These are phyloP conservation scores for Vandiemenella viatica DNA, from an alignment of 2,888 invertebrate genomes.

Conservation along the genomic window DNA sequence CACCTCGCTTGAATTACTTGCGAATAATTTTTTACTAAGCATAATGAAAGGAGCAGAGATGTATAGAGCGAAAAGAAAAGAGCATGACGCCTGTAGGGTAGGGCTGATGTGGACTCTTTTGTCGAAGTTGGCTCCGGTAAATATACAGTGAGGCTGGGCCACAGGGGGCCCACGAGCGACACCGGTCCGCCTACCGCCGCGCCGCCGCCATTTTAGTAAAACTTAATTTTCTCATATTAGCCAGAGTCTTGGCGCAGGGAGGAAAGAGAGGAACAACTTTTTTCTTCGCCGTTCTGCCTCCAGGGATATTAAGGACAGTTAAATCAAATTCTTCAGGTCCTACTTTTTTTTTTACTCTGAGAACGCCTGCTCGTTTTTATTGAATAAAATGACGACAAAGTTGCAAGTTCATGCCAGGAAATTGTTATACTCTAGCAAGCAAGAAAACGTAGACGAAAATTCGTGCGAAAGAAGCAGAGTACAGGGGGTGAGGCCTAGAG, in stretches of 20 bases:
- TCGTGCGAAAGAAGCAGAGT: background rate
- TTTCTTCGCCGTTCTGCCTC: slow-evolving; percentile 17
- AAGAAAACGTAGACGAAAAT: slow-evolving; percentile 3
- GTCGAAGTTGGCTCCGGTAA: slow-evolving; percentile 8
- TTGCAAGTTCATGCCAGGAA: slow-evolving; percentile 4
- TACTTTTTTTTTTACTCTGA: slow-evolving; percentile 8
- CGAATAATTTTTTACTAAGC: too few species aligned
- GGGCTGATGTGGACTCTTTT: slow-evolving; percentile 8
- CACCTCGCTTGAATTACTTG: too few species aligned
- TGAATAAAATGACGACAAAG: slow-evolving; percentile 10
- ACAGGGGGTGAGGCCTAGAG: background rate
- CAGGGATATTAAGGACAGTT: slow-evolving; percentile 23
- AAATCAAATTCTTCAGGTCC: slow-evolving; percentile 22
- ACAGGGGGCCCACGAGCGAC: background rate
- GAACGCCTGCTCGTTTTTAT: slow-evolving; percentile 5
- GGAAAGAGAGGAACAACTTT: slow-evolving; percentile 12
- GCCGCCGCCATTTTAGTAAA: slow-evolving; percentile 22
- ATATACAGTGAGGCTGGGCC: slow-evolving; percentile 3
- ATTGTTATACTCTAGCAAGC: slow-evolving; percentile 8
- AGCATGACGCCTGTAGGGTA: too few species aligned
- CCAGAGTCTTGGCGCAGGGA: slow-evolving; percentile 13
- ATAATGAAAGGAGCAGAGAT: background rate
- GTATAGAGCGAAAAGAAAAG: background rate
- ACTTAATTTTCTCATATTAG: slow-evolving; percentile 27
- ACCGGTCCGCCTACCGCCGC: background rate